Evolutionary conservation across 2,113 vertebrate genomes (phyloP).

Genomic region (Rhynchomys soricoides): DNA sequence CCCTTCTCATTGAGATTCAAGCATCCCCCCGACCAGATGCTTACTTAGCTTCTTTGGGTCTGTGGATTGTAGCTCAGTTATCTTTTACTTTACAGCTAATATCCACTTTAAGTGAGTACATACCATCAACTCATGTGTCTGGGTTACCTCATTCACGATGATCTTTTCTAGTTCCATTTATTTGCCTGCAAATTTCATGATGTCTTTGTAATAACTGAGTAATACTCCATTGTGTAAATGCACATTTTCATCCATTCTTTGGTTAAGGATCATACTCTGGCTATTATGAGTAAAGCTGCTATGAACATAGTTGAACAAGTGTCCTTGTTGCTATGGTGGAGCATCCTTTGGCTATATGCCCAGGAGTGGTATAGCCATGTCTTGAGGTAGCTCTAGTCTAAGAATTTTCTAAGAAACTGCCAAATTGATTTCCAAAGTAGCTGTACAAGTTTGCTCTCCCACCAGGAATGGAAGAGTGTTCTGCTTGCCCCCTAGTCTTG

Average conservation of each 20-base stretch:
- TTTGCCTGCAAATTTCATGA: neutral
- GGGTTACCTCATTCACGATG: neutral
- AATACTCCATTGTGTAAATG: neutral
- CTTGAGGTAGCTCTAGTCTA: neutral
- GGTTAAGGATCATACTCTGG: neutral
- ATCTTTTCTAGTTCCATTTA: neutral
- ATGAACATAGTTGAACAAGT: neutral
- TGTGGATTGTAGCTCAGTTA: neutral
- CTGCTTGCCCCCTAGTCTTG: neutral
- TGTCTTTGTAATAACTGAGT: neutral
- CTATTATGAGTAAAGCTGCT: neutral
- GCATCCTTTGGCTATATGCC: neutral
- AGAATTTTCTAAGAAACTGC: neutral
- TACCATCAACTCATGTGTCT: neutral
- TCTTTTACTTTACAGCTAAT: neutral
- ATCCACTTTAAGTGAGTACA: neutral
- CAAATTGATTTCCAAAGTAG: neutral
- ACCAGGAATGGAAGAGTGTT: neutral
- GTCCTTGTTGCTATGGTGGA: neutral
- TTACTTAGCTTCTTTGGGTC: neutral
- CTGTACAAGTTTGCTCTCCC: neutral
- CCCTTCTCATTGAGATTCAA: neutral
- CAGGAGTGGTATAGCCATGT: neutral
- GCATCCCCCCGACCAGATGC: neutral
- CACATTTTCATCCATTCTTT: neutral